Conservation (phyloP, 2,113 vertebrate genomes). For the Phyllopteryx taeniolatus region DNA sequence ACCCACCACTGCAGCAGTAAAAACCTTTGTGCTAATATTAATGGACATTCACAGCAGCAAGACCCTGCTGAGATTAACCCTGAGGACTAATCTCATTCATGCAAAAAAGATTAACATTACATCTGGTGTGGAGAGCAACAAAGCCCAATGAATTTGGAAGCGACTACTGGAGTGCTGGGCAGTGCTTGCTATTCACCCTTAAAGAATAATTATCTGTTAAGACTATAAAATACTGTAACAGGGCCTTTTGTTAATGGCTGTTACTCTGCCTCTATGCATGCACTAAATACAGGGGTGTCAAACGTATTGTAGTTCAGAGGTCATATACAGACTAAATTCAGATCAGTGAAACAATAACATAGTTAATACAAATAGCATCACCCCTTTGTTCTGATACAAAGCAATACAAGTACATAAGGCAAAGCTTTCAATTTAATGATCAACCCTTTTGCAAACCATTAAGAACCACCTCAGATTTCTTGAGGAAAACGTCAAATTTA, state of each 20-base stretch:
- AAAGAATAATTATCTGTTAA: neutral
- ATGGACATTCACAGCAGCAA: constrained; percentile 34
- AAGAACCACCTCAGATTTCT: neutral
- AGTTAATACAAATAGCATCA: neutral
- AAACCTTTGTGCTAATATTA: constrained; percentile 43
- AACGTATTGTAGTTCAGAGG: too few species aligned
- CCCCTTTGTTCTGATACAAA: too few species aligned
- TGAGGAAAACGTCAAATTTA: neutral
- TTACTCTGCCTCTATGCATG: neutral
- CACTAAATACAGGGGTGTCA: too few species aligned
- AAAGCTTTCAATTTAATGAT: neutral
- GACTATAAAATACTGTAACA: constrained; percentile 5
- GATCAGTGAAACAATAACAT: neutral
- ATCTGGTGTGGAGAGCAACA: neutral
- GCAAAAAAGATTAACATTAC: constrained; percentile 45
- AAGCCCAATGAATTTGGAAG: constrained; percentile 36
- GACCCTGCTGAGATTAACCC: constrained; percentile 49
- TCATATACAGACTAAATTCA: too few species aligned
- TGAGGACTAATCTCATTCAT: constrained; percentile 37
- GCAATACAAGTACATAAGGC: too few species aligned
- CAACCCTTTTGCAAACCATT: neutral
- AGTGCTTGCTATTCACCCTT: neutral
- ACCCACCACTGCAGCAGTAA: constrained; percentile 6
- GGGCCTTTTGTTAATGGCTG: neutral
- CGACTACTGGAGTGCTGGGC: neutral